Base-by-base conservation (phyloP, 2,113 vertebrate genomes). In the Elephantulus edwardii region DNA sequence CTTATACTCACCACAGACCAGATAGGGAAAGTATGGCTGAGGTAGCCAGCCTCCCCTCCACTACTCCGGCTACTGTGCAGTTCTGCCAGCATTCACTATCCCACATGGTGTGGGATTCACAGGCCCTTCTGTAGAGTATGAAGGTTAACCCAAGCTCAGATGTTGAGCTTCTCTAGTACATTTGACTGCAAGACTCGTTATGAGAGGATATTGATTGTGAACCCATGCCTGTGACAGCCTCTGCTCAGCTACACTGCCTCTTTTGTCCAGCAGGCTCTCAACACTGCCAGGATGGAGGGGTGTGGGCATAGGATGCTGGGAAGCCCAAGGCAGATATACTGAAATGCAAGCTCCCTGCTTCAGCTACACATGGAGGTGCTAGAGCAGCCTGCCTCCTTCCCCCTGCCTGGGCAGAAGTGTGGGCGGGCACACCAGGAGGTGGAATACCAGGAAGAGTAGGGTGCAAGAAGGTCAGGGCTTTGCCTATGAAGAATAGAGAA, bases 281-380 rank as follows among this genome's bases (percentile, higher is more conserved):
- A 40, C 42, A 3, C 85, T 60, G 40, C 44, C 26, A 22, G 9
- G n/a, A 35, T 19, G 7, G 35, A 68, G 44, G 50, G 56, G 44
- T 74, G n/a, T 77, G n/a, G n/a, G n/a, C n/a, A n/a, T n/a, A n/a
- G n/a, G n/a, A n/a, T n/a, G n/a, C n/a, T n/a, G n/a, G n/a, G n/a
- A n/a, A n/a, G n/a, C 86, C 91, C 92, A 95, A 92, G 68, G 83
- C 87, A 92, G 86, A 91, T 79, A 80, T 89, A 86, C 68, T 89
- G 89, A 92, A 94, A 91, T 86, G 62, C 83, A 83, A 90, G 56
- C 83, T 91, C 76, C 28, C 35, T 40, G 26, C 26, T 88, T 64
- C 71, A 93, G 86, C 80, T 66, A 46, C 71, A 20, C 72, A 62
- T 28, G 2, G 64, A 79, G 50, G 22, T 14, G 66, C 86, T 80